Evolutionary conservation across 2,888 invertebrate species (phyloP).

Genomic region (Keiferia lycopersicella): DNA sequence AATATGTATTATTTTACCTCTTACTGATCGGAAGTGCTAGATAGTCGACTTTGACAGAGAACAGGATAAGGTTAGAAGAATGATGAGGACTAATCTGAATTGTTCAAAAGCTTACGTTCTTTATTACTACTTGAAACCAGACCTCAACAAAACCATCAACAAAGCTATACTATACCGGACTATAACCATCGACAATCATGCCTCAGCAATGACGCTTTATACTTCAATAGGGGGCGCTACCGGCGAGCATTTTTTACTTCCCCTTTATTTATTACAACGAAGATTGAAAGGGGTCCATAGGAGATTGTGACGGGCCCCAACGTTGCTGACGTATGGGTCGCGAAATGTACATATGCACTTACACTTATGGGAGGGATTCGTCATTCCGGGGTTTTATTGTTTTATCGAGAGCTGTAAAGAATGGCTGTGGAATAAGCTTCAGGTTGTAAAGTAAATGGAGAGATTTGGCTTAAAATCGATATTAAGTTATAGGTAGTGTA

Average conservation of each 20-base stretch:
- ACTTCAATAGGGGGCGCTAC: conserved; percentile 52
- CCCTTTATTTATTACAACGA: conserved; percentile 78
- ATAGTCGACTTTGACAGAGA: too few relatives aligned
- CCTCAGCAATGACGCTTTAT: conserved; percentile 53
- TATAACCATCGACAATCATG: conserved; percentile 43
- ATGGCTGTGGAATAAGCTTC: not conserved
- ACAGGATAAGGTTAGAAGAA: too few relatives aligned
- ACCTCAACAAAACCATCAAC: too few relatives aligned
- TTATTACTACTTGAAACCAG: too few relatives aligned
- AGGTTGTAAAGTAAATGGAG: not conserved
- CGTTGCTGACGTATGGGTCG: conserved; percentile 39
- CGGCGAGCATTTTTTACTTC: conserved; percentile 47
- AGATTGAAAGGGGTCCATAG: conserved; percentile 78
- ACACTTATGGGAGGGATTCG: conserved; percentile 8
- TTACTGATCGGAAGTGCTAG: too few relatives aligned
- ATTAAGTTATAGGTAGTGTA: not conserved
- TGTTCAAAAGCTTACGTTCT: too few relatives aligned
- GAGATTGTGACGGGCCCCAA: conserved; percentile 64
- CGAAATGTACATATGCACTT: conserved; percentile 25
- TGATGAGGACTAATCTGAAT: too few relatives aligned
- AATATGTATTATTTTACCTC: too few relatives aligned
- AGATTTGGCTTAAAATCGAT: too few relatives aligned
- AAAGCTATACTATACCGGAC: conserved; percentile 21
- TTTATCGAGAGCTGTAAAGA: not conserved
- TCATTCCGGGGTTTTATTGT: conserved; percentile 9